Percentiles rank a stretch among this genome's conserved stretches.
Conservation (phyloP, 1,140 invertebrate genomes). For the Drosophila sturtevanti region DNA sequence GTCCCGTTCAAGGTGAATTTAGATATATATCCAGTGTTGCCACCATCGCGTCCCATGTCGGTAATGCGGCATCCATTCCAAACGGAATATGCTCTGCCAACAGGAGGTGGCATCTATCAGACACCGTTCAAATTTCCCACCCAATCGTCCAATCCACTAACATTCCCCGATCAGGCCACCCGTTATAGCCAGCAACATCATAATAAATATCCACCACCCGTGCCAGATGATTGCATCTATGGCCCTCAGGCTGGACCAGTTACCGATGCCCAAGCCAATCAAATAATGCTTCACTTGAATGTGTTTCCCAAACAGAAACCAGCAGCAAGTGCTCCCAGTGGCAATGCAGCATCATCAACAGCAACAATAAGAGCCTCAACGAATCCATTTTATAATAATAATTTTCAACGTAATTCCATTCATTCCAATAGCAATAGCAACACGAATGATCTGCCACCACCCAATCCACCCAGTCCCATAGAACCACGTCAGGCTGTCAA, state of each 20-base stretch:
- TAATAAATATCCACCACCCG: conserved; percentile 46
- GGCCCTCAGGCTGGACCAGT: conserved; percentile 17
- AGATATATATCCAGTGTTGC: conserved; percentile 74
- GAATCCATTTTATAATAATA: conserved; percentile 72
- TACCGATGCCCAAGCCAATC: conserved; percentile 53
- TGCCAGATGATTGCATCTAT: conserved; percentile 48
- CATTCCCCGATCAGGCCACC: conserved; percentile 64
- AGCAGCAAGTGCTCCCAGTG: background rate
- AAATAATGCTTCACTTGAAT: conserved; percentile 74
- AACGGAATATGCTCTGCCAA: conserved; percentile 57
- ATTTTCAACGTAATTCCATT: conserved; percentile 47
- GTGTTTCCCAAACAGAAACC: conserved; percentile 76
- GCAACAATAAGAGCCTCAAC: conserved; percentile 53
- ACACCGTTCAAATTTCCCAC: conserved; percentile 61
- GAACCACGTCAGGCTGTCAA: conserved; percentile 56
- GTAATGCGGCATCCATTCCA: conserved; percentile 69
- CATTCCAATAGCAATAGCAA: conserved; percentile 8
- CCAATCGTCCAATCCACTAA: conserved; percentile 47
- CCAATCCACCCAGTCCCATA: conserved; percentile 63
- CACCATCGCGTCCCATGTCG: conserved; percentile 62
- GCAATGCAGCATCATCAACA: background rate
- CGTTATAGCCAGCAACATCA: conserved; percentile 46
- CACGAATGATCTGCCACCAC: conserved; percentile 43
- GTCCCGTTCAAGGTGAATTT: conserved; percentile 74
- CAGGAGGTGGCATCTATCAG: conserved; percentile 55